A percentile compares a stretch with the other conserved stretches of the same genome.
Evolutionary conservation across 2,888 invertebrate genomes (phyloP).

Genomic region (Linyphia triangularis): DNA sequence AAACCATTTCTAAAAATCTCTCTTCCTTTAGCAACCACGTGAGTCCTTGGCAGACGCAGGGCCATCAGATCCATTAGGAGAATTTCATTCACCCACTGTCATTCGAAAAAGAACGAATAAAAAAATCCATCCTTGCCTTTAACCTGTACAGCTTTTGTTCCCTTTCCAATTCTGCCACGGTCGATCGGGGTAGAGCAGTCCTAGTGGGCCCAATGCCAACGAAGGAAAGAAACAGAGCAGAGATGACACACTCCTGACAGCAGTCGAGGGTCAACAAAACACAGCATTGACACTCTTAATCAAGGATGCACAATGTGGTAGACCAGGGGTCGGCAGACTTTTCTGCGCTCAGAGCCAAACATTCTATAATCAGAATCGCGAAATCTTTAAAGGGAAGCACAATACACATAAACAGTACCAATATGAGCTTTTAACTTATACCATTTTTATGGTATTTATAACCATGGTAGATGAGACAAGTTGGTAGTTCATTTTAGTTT

Average conservation of each 20-base stretch:
- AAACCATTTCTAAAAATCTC: not conserved
- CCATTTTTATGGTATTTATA: no score
- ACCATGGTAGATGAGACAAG: no score
- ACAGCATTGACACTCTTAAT: not conserved
- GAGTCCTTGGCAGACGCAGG: constrained; percentile 6
- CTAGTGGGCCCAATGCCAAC: constrained; percentile 46
- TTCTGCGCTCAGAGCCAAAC: no score
- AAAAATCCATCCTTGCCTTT: not conserved
- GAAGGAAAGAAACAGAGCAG: constrained; percentile 2
- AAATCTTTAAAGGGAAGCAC: no score
- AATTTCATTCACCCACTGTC: constrained; percentile 11
- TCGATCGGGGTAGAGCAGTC: constrained; percentile 2
- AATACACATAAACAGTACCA: no score
- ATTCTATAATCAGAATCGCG: no score
- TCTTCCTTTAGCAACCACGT: not conserved
- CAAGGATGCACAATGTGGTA: no score
- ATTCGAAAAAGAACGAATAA: not conserved
- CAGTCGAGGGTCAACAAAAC: not conserved
- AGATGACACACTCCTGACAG: not conserved
- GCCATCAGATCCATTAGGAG: constrained; percentile 36
- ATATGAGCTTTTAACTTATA: no score
- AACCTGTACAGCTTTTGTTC: not conserved
- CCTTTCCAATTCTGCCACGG: constrained; percentile 23
- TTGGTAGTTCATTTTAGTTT: no score
- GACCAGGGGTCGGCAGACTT: no score